These are phyloP conservation scores for Glaucopsyche alexis DNA, from an alignment of 2,888 invertebrate species.

Conservation along the genomic window DNA sequence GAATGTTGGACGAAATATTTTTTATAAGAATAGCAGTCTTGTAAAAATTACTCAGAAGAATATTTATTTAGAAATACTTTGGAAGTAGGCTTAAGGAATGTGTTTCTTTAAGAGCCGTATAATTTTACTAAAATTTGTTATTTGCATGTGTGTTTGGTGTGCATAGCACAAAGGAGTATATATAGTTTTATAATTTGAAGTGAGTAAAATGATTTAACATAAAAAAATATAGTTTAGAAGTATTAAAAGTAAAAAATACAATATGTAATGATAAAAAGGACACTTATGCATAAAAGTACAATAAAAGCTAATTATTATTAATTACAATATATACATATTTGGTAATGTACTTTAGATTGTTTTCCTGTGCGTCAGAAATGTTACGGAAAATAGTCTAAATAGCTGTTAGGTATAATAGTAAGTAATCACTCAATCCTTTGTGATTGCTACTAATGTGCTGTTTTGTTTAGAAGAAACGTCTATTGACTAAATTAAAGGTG, in stretches of 20 bases:
- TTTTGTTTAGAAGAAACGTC: too few species aligned
- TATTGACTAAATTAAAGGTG: too few species aligned
- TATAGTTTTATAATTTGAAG: neutral
- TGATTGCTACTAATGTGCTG: neutral
- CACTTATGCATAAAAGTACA: neutral
- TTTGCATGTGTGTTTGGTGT: neutral
- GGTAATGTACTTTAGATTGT: neutral
- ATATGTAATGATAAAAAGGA: neutral
- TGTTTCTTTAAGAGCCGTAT: neutral
- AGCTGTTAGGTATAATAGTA: neutral
- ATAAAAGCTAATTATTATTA: neutral
- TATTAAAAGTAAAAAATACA: neutral
- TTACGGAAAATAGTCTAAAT: neutral
- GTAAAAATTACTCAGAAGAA: neutral
- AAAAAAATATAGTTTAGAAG: neutral
- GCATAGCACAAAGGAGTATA: too few species aligned
- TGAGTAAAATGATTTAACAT: neutral
- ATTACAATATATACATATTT: slow-evolving; percentile 18
- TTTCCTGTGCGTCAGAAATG: neutral
- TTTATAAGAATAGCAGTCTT: slow-evolving; percentile 11
- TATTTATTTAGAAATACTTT: neutral
- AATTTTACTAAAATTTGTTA: neutral
- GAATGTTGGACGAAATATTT: slow-evolving; percentile 10
- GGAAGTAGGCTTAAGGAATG: neutral
- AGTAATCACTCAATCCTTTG: neutral